A percentile compares a stretch with the other conserved stretches of the same genome.
phyloP scores from a whole-genome alignment of 2,113 vertebrate species.

The Alethe diademata region DNA sequence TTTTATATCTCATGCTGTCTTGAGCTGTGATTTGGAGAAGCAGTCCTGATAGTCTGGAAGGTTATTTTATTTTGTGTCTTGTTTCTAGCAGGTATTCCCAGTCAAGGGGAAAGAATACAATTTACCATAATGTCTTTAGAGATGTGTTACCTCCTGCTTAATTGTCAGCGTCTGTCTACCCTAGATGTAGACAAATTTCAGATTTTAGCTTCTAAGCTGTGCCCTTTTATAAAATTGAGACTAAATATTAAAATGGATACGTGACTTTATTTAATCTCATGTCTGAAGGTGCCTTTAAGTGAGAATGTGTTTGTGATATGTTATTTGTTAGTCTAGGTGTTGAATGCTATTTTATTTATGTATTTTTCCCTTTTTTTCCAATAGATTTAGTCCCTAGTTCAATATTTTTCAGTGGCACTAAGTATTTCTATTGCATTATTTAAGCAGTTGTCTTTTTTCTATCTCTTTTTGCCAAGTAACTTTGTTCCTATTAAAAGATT shows the following conservation, averaged over 20 bases:
- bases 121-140: neutral
- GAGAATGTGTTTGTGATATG: neutral
- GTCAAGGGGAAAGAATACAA: neutral
- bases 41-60: neutral
- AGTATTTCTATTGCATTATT: neutral
- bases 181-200: neutral
- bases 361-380: neutral
- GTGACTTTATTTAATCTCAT: neutral
- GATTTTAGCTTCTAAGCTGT: neutral
- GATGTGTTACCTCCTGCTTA: neutral
- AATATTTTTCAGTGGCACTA: neutral
- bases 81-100: neutral
- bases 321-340: neutral
- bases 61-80: neutral
- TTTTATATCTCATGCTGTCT: neutral
- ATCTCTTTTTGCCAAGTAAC: neutral
- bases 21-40: neutral
- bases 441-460: neutral
- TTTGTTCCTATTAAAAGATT: neutral
- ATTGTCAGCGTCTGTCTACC: neutral
- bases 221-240: neutral
- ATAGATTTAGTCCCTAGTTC: neutral
- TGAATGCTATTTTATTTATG: neutral
- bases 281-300: neutral
- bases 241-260: neutral